Evolutionary conservation across 64 coral and sea anemone species (phyloP).

Genomic region (Montipora cactus): DNA sequence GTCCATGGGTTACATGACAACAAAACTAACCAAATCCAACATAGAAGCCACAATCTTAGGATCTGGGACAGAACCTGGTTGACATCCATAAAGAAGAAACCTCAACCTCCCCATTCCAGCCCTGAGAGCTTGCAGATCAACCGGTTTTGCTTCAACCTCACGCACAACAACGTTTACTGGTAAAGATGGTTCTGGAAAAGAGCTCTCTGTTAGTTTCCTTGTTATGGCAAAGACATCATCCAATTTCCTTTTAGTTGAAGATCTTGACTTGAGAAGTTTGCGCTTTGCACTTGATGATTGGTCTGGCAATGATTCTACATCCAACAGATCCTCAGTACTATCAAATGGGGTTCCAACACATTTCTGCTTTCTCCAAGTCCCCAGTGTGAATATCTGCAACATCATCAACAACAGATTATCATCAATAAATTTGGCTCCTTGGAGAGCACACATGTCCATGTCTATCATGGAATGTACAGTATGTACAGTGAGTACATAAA

Average conservation of each 20-base stretch:
- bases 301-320: slow-evolving; percentile 51
- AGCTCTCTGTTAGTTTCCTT: background rate
- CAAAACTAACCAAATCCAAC: slow-evolving; percentile 81
- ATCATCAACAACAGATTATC: too few relatives aligned
- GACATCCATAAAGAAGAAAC: slow-evolving; percentile 72
- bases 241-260: slow-evolving; percentile 70
- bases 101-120: slow-evolving; percentile 83
- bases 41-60: slow-evolving; percentile 88
- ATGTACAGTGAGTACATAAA: too few relatives aligned
- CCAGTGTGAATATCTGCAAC: slow-evolving; percentile 85
- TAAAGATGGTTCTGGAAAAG: slow-evolving; percentile 4
- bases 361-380: slow-evolving; percentile 81
- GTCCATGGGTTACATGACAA: too few relatives aligned
- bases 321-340: slow-evolving; percentile 66
- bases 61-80: slow-evolving; percentile 85
- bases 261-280: slow-evolving; percentile 77
- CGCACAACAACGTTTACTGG: slow-evolving; percentile 81
- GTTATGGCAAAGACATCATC: slow-evolving; percentile 81
- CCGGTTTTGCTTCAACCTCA: slow-evolving; percentile 87
- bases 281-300: slow-evolving; percentile 68
- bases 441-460: too few relatives aligned
- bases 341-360: slow-evolving; percentile 71
- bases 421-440: too few relatives aligned
- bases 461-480: too few relatives aligned
- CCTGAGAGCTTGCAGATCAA: slow-evolving; percentile 78